These are phyloP conservation scores for Xestia sexstrigata DNA, from an alignment of 2,888 invertebrate species.

Conservation along the genomic window DNA sequence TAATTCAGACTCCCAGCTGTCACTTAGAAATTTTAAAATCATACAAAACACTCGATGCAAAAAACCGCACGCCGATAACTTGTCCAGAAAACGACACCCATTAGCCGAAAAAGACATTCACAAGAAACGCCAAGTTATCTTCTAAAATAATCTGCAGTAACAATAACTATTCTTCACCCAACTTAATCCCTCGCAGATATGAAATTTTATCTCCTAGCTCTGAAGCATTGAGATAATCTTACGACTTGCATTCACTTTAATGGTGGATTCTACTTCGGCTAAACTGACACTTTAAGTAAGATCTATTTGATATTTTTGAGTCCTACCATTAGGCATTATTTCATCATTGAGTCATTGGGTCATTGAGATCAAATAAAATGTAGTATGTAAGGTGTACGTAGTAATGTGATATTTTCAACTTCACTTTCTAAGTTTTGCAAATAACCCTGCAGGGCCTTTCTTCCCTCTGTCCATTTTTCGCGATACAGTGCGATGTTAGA, in stretches of 20 bases:
- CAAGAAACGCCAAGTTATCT: neutral
- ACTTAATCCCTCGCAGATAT: conserved; percentile 36
- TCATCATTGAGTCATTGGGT: too few relatives aligned
- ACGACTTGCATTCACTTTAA: conserved; percentile 34
- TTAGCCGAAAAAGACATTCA: neutral
- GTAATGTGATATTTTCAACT: neutral
- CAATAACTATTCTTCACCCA: conserved; percentile 31
- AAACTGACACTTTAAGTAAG: conserved; percentile 24
- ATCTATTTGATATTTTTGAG: conserved; percentile 12
- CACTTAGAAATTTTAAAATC: neutral
- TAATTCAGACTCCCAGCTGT: neutral
- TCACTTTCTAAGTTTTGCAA: too few relatives aligned
- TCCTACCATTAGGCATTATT: neutral
- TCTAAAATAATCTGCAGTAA: conserved; percentile 27
- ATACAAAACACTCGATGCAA: too few relatives aligned
- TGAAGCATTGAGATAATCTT: conserved; percentile 44
- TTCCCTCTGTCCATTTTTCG: too few relatives aligned
- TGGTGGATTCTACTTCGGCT: conserved; percentile 10
- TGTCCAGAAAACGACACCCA: conserved; percentile 1
- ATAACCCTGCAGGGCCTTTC: too few relatives aligned
- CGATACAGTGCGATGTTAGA: too few relatives aligned
- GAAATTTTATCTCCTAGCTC: conserved; percentile 43
- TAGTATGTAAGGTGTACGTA: neutral
- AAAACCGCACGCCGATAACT: neutral
- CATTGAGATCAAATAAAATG: neutral